Evolutionary conservation across 2,888 invertebrate species (phyloP).

Genomic region (Leucozona laternaria): DNA sequence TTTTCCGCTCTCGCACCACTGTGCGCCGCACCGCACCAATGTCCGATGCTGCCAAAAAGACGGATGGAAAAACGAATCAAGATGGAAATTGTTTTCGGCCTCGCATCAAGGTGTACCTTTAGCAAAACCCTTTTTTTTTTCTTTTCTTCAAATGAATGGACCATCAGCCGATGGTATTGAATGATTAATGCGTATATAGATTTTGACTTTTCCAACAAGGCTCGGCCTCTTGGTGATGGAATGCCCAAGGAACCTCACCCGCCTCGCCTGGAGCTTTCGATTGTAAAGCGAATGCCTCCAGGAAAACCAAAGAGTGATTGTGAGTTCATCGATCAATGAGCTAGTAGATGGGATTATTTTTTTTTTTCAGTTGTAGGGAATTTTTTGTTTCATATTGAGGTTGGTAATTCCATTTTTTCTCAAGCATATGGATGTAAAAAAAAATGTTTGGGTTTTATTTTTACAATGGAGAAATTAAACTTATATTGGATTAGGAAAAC

Average conservation of each 20-base stretch:
- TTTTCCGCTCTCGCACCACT: no score
- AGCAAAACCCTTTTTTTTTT: conserved; percentile 27
- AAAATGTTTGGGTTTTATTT: background rate
- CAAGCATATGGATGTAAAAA: background rate
- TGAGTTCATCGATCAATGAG: conserved; percentile 62
- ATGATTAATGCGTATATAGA: conserved; percentile 59
- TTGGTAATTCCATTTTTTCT: background rate
- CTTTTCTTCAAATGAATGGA: conserved; percentile 28
- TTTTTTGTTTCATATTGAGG: conserved; percentile 5
- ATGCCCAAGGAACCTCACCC: background rate
- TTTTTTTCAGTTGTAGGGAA: conserved; percentile 11
- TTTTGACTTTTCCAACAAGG: conserved; percentile 11
- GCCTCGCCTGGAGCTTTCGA: background rate
- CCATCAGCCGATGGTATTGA: conserved; percentile 53
- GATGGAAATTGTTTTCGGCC: conserved; percentile 7
- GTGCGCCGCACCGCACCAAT: background rate
- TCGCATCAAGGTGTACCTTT: conserved; percentile 5
- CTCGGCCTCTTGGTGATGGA: background rate
- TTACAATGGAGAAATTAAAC: background rate
- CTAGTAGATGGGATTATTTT: background rate
- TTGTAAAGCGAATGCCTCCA: conserved; percentile 24
- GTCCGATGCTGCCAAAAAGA: conserved; percentile 16
- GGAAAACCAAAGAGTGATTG: conserved; percentile 57
- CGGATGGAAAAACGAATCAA: conserved; percentile 21
- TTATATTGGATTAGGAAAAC: background rate